Percentiles rank a stretch among this genome's conserved stretches.
phyloP scores from a whole-genome alignment of 2,888 invertebrate genomes.

The Lampropteryx suffumata region DNA sequence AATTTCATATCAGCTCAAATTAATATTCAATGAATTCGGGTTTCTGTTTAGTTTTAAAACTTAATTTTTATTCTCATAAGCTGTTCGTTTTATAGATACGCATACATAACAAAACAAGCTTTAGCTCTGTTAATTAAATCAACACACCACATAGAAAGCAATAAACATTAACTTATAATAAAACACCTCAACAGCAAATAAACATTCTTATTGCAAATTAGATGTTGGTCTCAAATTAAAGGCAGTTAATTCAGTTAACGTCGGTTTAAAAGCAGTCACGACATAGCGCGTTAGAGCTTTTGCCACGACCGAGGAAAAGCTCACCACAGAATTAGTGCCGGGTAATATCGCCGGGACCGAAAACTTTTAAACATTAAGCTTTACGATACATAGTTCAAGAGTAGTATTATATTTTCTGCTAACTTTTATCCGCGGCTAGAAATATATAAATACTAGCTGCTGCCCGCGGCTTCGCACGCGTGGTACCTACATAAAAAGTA shows the following conservation, averaged over 20 bases:
- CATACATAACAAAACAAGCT: neutral
- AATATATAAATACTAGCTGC: too few species aligned
- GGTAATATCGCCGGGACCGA: neutral
- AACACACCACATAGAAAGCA: neutral
- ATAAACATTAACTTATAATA: constrained; percentile 1
- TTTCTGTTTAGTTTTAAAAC: too few species aligned
- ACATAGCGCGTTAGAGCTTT: constrained; percentile 36
- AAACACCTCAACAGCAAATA: constrained; percentile 8
- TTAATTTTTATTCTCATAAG: too few species aligned
- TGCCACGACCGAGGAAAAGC: constrained; percentile 31
- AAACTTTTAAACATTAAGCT: neutral
- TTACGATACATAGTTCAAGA: too few species aligned
- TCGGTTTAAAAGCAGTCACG: constrained; percentile 34
- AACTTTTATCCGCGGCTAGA: neutral
- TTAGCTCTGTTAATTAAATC: neutral
- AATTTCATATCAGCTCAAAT: too few species aligned
- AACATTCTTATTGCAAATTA: constrained; percentile 34
- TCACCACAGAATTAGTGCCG: constrained; percentile 5
- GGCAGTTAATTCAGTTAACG: constrained; percentile 34
- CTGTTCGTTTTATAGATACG: too few species aligned
- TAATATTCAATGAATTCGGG: too few species aligned
- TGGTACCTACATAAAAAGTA: too few species aligned
- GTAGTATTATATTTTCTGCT: too few species aligned
- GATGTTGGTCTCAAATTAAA: constrained; percentile 34
- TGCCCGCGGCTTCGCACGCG: too few species aligned